phyloP scores from a whole-genome alignment of 2,113 vertebrate species.

The Hydrolagus affinis region DNA sequence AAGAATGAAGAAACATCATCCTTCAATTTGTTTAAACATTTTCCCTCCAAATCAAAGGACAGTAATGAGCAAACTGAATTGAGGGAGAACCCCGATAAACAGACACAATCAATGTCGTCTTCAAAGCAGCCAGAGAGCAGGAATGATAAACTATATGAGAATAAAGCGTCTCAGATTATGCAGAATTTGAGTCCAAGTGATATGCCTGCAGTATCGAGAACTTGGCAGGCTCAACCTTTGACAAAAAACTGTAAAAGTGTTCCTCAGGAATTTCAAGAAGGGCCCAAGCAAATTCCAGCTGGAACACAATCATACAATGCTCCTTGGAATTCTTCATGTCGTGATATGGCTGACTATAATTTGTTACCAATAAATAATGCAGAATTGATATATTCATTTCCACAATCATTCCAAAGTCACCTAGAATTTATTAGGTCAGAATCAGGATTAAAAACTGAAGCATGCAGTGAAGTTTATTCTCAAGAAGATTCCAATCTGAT shows the following conservation, averaged over 20 bases:
- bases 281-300: background rate
- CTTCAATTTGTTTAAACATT: conserved; percentile 23
- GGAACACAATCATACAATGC: background rate
- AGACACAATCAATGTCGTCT: conserved; percentile 1
- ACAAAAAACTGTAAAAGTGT: background rate
- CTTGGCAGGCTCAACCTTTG: background rate
- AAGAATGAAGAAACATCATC: conserved; percentile 32
- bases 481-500: conserved; percentile 32
- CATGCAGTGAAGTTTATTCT: conserved; percentile 35
- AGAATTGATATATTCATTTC: background rate
- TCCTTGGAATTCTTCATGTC: background rate
- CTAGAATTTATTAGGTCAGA: conserved; percentile 41
- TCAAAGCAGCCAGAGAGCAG: background rate
- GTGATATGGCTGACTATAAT: background rate
- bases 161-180: background rate
- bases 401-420: background rate
- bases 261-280: background rate
- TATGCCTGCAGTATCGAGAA: background rate
- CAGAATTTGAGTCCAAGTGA: background rate
- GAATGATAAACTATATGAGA: background rate
- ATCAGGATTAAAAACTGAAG: conserved; percentile 47
- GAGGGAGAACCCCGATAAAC: background rate
- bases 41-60: conserved; percentile 44
- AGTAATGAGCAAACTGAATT: conserved; percentile 40
- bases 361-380: background rate